These are phyloP conservation scores for Adelosebastes latens DNA, from an alignment of 2,797 vertebrate species.

Conservation along the genomic window DNA sequence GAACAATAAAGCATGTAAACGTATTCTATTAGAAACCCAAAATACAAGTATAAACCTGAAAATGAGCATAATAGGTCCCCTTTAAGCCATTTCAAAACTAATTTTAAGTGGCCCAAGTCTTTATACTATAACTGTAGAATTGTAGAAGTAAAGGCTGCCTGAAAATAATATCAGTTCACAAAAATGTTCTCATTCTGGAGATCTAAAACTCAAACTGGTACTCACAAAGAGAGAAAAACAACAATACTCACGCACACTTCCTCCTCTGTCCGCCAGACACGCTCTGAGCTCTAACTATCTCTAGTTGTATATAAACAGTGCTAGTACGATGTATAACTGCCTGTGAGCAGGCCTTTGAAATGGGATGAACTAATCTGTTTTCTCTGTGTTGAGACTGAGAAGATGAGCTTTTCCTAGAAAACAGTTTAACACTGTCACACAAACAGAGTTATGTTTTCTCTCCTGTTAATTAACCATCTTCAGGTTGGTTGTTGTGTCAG, in stretches of 20 bases:
- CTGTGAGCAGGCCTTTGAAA: not conserved
- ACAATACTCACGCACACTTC: not conserved
- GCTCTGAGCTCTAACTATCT: not conserved
- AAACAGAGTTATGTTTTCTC: not conserved
- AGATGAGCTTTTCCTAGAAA: not conserved
- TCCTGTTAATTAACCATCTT: not conserved
- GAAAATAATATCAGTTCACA: not conserved
- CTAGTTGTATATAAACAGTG: not conserved
- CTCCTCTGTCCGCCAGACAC: conserved; percentile 22
- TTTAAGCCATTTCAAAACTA: not conserved
- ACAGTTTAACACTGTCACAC: not conserved
- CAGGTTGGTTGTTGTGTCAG: not conserved
- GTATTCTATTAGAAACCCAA: no score
- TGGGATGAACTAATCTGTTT: not conserved
- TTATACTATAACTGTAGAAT: not conserved
- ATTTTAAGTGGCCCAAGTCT: not conserved
- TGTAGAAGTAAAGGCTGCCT: not conserved
- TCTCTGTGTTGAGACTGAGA: not conserved
- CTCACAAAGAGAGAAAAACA: conserved; percentile 26
- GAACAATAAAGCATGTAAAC: no score
- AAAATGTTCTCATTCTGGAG: not conserved
- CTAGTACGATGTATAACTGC: not conserved
- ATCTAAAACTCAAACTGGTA: not conserved
- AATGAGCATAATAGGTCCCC: no score
- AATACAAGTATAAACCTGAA: no score